These are phyloP conservation scores for Petrolisthes manimaculis DNA, from an alignment of 2,888 invertebrate species.

Conservation along the genomic window DNA sequence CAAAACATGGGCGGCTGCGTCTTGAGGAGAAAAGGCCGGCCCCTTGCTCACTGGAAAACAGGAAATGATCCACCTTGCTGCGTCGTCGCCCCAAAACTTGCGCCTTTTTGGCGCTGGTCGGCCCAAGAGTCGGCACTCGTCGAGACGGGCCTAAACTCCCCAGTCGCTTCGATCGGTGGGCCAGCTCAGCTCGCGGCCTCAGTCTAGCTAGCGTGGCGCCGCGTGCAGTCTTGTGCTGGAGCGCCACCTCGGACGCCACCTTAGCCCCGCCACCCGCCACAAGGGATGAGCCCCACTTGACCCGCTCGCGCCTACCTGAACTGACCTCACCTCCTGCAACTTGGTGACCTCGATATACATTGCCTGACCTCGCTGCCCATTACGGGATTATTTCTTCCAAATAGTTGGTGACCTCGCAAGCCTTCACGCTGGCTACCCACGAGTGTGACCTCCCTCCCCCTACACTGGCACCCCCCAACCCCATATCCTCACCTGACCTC, in stretches of 20 bases:
- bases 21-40: slow-evolving; percentile 64
- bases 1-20: slow-evolving; percentile 62
- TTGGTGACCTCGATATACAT: slow-evolving; percentile 57
- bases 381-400: slow-evolving; percentile 57
- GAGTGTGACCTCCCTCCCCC: slow-evolving; percentile 60
- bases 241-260: slow-evolving; percentile 58
- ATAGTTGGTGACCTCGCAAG: slow-evolving; percentile 56
- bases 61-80: slow-evolving; percentile 65
- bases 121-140: slow-evolving; percentile 65
- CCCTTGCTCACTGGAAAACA: slow-evolving; percentile 63
- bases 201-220: slow-evolving; percentile 61
- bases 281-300: slow-evolving; percentile 62
- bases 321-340: slow-evolving; percentile 61
- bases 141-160: slow-evolving; percentile 63
- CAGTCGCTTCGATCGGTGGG: slow-evolving; percentile 64
- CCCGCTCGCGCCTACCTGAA: slow-evolving; percentile 55
- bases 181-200: slow-evolving; percentile 65
- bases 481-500: slow-evolving; percentile 61
- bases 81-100: slow-evolving; percentile 64
- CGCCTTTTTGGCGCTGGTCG: slow-evolving; percentile 64
- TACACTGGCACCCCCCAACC: slow-evolving; percentile 56
- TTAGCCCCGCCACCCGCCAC: slow-evolving; percentile 59
- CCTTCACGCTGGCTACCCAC: slow-evolving; percentile 63
- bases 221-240: slow-evolving; percentile 64
- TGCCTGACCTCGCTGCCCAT: slow-evolving; percentile 60